phyloP scores from a whole-genome alignment of 64 coral and sea anemone genomes.

The Porites australiensis region DNA sequence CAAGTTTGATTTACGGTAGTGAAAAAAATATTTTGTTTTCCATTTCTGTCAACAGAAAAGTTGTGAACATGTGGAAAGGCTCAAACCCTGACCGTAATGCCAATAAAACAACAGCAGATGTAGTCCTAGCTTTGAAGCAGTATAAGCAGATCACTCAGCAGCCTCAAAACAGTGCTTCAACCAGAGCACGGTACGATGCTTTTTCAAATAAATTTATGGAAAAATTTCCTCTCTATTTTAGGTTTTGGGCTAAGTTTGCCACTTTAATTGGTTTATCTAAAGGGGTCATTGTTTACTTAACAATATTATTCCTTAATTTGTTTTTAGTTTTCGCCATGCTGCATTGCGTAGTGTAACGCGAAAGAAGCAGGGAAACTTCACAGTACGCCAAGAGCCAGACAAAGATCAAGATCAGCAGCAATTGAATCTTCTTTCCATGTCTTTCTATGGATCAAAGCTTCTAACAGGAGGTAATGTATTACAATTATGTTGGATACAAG shows the following conservation, averaged over 20 bases:
- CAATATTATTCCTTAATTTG: neutral
- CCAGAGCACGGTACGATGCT: slow-evolving; percentile 49
- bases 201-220: no score
- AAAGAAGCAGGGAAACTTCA: slow-evolving; percentile 6
- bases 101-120: slow-evolving; percentile 57
- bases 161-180: slow-evolving; percentile 49
- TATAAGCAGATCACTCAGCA: slow-evolving; percentile 40
- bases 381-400: slow-evolving; percentile 1
- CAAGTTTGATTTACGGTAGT: neutral
- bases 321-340: slow-evolving; percentile 66
- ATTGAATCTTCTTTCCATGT: slow-evolving; percentile 9
- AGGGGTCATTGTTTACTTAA: no score
- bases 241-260: no score
- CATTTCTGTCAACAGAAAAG: slow-evolving; percentile 16
- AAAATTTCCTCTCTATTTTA: no score
- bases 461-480: neutral
- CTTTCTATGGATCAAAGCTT: slow-evolving; percentile 19
- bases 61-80: slow-evolving; percentile 66
- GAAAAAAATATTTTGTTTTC: neutral
- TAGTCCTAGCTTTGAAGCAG: slow-evolving; percentile 66
- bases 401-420: slow-evolving; percentile 19
- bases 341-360: slow-evolving; percentile 62
- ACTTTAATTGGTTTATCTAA: no score
- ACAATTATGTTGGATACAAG: neutral
- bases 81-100: slow-evolving; percentile 67